phyloP scores from a whole-genome alignment of 1,140 invertebrate genomes.

The Mercenaria mercenaria region DNA sequence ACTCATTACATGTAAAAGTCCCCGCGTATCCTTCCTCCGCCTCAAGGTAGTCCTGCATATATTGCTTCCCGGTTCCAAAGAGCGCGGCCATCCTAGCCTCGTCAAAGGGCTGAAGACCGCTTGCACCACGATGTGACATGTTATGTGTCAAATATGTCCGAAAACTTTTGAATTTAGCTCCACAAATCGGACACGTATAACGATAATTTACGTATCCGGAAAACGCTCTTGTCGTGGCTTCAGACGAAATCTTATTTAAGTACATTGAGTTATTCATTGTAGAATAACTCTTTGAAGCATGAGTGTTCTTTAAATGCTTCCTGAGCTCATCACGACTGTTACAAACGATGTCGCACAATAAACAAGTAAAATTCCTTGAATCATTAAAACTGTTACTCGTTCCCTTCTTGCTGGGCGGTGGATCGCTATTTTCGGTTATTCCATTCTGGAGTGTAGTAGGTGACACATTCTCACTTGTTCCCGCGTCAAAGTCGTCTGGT shows the following conservation, averaged over 20 bases:
- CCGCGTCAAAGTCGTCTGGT: slow-evolving; percentile 32
- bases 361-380: slow-evolving; percentile 42
- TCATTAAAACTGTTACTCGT: not conserved
- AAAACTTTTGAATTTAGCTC: slow-evolving; percentile 65
- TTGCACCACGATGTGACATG: slow-evolving; percentile 45
- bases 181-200: slow-evolving; percentile 51
- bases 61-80: slow-evolving; percentile 52
- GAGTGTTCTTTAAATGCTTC: slow-evolving; percentile 32
- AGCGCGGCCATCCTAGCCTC: slow-evolving; percentile 45
- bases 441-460: not conserved
- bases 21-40: slow-evolving; percentile 3
- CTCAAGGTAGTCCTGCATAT: slow-evolving; percentile 48
- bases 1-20: slow-evolving; percentile 77
- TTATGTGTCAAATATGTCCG: slow-evolving; percentile 46
- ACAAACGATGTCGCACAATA: slow-evolving; percentile 53
- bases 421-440: not conserved
- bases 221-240: not conserved
- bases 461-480: not conserved
- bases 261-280: not conserved
- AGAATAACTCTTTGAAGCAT: slow-evolving; percentile 34
- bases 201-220: slow-evolving; percentile 50
- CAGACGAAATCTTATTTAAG: not conserved
- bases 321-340: slow-evolving; percentile 27
- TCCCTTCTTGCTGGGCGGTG: not conserved
- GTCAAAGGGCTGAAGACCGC: not conserved